Evolutionary conservation across 2,797 vertebrate genomes (phyloP), one percentile per base, ranked within the genome.

Genomic region (Trematomus bernacchii): DNA sequence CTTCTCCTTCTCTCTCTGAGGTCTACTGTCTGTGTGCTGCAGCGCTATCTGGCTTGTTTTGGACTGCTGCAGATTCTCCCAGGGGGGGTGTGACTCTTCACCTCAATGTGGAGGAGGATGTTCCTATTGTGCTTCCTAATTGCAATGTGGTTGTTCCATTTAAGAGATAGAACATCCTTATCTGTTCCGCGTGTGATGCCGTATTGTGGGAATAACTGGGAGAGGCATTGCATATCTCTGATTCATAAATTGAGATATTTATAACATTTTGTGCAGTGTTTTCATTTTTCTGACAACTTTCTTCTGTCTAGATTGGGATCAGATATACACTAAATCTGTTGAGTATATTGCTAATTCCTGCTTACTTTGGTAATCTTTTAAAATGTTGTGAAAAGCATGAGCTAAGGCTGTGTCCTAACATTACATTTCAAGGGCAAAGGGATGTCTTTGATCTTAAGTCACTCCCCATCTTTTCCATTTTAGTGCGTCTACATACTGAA

Each of bases 51-150:
- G 77, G 86, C 86, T 94, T 95, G 93, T 95, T 94, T 93, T 93
- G 89, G 90, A 90, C 80, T 79, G 83, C 84, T 76, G 90, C 83
- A 87, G 82, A 83, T 81, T 89, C 85, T 95, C 94, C 92, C 94
- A 46, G n/a, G 92, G 91, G 94, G 85, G 85, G 71, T 89, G 89
- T 93, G 94, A 95, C 92, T 93, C 87, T 92, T 94, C 91, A 93
- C 91, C 92, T 90, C 88, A 84, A 85, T 90, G 85, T 92, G 91
- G 89, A 93, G 93, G 90, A 93, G 93, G 92, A 95, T 94, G 93
- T 94, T 95, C 91, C 93, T 94, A 95, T 94, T 95, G 94, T 95
- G 91, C 92, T 95, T 95, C 93, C 94, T 94, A 94, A 95, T 95
- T 95, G 91, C 93, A 92, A 91, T 91, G 92, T 93, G 93, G 89